phyloP scores from a whole-genome alignment of 2,113 vertebrate species.

The Grallaria varia region DNA sequence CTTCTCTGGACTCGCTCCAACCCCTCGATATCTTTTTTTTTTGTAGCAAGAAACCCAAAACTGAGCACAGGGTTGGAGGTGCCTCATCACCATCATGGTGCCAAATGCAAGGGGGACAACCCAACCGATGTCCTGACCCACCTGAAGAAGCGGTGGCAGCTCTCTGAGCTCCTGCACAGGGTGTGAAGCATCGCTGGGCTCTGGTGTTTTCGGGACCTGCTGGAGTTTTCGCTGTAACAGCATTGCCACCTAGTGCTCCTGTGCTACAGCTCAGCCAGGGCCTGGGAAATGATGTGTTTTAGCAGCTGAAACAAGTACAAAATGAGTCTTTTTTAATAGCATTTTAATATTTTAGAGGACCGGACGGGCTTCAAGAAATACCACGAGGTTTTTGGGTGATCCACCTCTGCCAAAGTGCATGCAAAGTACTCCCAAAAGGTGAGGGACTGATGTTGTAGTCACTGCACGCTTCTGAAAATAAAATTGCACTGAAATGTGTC shows the following conservation, averaged over 20 bases:
- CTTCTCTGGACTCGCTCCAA: fast-evolving
- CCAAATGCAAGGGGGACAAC: background rate
- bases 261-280: background rate
- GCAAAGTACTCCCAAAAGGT: background rate
- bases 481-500: background rate
- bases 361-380: background rate
- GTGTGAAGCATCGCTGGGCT: background rate
- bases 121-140: background rate
- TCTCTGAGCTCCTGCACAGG: background rate
- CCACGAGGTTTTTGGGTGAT: background rate
- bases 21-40: background rate
- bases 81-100: background rate
- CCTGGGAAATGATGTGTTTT: fast-evolving
- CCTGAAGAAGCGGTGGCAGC: fast-evolving
- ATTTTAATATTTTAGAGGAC: background rate
- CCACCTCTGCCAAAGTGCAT: fast-evolving
- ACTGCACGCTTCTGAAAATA: background rate
- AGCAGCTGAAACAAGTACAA: background rate
- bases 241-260: conserved; percentile 80
- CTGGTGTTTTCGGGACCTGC: background rate
- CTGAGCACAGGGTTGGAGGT: fast-evolving
- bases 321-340: background rate
- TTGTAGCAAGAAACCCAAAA: background rate
- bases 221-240: conserved; percentile 70
- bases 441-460: background rate